phyloP scores from a whole-genome alignment of 2,113 vertebrate species.

The Uria lomvia region DNA sequence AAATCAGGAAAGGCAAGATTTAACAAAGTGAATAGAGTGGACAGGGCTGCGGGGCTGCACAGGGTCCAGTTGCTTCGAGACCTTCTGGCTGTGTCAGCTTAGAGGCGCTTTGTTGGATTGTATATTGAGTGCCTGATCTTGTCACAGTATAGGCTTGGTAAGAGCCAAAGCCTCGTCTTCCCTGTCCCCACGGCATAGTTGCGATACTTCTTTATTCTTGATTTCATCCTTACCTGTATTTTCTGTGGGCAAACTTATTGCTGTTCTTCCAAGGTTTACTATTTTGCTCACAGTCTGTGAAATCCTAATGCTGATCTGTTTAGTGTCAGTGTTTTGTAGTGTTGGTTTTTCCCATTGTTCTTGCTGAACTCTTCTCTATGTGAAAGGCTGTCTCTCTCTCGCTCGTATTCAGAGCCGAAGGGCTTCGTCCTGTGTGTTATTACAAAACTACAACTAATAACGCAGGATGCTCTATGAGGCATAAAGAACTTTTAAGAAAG shows the following conservation, averaged over 20 bases:
- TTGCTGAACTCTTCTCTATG: neutral
- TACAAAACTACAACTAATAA: neutral
- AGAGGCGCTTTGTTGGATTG: neutral
- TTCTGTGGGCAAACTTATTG: neutral
- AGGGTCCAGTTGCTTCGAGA: neutral
- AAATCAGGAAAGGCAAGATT: neutral
- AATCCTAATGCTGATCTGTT: neutral
- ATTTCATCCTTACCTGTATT: neutral
- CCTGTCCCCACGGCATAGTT: neutral
- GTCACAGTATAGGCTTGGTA: fast-evolving
- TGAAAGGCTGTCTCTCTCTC: neutral
- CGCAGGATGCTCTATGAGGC: neutral
- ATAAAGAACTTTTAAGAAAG: neutral
- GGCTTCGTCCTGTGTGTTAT: neutral
- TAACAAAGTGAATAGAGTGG: neutral
- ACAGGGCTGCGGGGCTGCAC: neutral
- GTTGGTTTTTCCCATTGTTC: neutral
- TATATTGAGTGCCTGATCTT: neutral
- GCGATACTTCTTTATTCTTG: neutral
- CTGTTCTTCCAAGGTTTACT: neutral
- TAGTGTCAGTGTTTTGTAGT: neutral
- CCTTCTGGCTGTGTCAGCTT: neutral
- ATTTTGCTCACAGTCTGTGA: neutral
- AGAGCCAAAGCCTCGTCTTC: neutral
- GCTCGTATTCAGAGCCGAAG: neutral